phyloP scores from a whole-genome alignment of 2,888 invertebrate genomes.

The Hofmannophila pseudospretella region DNA sequence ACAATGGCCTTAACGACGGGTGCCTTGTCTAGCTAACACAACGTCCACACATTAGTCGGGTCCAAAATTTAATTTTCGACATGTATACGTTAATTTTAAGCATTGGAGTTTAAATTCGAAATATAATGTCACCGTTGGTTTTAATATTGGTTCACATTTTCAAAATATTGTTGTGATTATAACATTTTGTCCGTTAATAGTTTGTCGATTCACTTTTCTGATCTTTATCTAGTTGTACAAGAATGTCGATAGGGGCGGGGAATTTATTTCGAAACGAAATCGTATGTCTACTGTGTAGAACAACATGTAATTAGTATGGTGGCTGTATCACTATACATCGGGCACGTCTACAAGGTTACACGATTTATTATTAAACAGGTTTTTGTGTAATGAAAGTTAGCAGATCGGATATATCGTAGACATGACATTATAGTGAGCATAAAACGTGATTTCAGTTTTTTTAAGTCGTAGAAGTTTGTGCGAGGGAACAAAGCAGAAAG shows the following conservation, averaged over 20 bases:
- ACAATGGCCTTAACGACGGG: slow-evolving; percentile 78
- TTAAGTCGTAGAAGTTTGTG: too few relatives aligned
- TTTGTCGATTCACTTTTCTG: slow-evolving; percentile 5
- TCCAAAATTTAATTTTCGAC: slow-evolving; percentile 63
- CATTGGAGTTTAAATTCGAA: slow-evolving; percentile 58
- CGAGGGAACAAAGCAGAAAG: too few relatives aligned
- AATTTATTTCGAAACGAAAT: slow-evolving; percentile 74
- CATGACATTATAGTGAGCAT: too few relatives aligned
- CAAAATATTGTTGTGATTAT: slow-evolving; percentile 28
- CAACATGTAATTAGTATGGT: slow-evolving; percentile 63
- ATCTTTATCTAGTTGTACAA: slow-evolving; percentile 26
- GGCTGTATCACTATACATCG: slow-evolving; percentile 33
- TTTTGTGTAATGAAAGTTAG: too few relatives aligned
- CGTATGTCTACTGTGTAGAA: slow-evolving; percentile 77
- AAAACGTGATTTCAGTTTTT: too few relatives aligned
- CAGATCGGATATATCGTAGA: background rate
- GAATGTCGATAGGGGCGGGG: slow-evolving; percentile 46
- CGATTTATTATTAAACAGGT: background rate
- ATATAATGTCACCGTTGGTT: slow-evolving; percentile 56
- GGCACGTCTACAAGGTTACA: background rate
- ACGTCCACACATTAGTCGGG: slow-evolving; percentile 39
- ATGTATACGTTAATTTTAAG: slow-evolving; percentile 67
- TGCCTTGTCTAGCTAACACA: slow-evolving; percentile 77
- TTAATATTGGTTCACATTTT: slow-evolving; percentile 25
- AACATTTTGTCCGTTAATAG: slow-evolving; percentile 2